Evolutionary conservation across 2,888 invertebrate genomes (phyloP).

Genomic region (Leucophora obtusa): DNA sequence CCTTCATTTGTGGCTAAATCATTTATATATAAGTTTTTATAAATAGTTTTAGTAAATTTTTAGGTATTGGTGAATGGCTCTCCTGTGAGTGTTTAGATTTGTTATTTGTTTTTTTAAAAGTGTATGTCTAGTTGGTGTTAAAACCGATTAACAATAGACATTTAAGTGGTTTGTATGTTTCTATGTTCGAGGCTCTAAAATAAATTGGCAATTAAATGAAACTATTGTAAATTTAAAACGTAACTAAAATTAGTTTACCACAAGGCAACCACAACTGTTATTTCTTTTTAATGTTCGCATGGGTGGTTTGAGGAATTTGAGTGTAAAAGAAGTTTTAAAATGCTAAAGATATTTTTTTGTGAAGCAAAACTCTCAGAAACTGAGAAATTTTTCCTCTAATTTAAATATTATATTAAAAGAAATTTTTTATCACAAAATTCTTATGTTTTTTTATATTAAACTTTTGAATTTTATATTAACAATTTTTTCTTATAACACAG

Average conservation of each 20-base stretch:
- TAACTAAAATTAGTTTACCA: not conserved
- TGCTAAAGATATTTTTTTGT: too few relatives aligned
- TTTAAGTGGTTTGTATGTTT: conserved; percentile 19
- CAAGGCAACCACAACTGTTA: not conserved
- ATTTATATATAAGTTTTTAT: not conserved
- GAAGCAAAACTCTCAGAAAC: too few relatives aligned
- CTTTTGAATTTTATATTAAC: too few relatives aligned
- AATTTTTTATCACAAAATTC: too few relatives aligned
- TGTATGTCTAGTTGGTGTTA: conserved; percentile 7
- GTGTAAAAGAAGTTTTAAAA: too few relatives aligned
- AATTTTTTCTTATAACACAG: too few relatives aligned
- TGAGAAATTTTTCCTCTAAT: too few relatives aligned
- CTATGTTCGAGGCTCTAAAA: not conserved
- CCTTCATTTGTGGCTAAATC: not conserved
- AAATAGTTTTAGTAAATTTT: not conserved
- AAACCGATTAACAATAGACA: conserved; percentile 29
- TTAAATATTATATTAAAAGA: too few relatives aligned
- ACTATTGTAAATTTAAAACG: conserved; percentile 16
- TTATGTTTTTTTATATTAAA: too few relatives aligned
- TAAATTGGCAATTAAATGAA: conserved; percentile 19
- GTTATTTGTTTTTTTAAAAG: not conserved
- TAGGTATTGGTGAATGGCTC: not conserved
- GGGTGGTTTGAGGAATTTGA: not conserved
- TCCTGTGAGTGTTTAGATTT: not conserved
- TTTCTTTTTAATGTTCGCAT: not conserved